phyloP scores from a whole-genome alignment of 2,797 vertebrate species.

The Cyclura pinguis region DNA sequence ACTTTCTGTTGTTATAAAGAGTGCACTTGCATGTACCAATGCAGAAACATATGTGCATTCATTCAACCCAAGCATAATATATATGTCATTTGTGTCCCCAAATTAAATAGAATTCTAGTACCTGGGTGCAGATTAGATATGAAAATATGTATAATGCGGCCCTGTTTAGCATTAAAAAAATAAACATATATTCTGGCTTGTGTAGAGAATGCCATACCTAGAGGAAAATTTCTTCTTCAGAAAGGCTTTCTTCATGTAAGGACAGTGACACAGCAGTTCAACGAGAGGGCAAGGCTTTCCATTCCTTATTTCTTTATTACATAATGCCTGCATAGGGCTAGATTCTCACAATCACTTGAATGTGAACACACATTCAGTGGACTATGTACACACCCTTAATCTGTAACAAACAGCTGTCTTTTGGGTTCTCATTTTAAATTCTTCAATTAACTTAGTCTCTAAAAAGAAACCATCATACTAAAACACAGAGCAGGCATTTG shows the following conservation, averaged over 20 bases:
- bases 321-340: background rate
- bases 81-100: background rate
- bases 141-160: background rate
- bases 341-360: background rate
- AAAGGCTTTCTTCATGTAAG: background rate
- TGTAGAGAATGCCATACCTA: background rate
- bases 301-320: background rate
- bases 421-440: background rate
- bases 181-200: background rate
- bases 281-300: background rate
- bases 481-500: background rate
- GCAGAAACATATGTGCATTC: background rate
- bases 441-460: background rate
- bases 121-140: background rate
- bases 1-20: background rate
- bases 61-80: background rate
- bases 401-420: background rate
- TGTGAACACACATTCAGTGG: background rate
- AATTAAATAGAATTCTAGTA: background rate
- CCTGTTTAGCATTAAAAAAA: background rate
- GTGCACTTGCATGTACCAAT: background rate
- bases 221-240: background rate
- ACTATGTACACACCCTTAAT: too few species aligned
- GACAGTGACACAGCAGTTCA: too few species aligned
- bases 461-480: background rate